phyloP scores from a whole-genome alignment of 2,797 vertebrate species.

The Acanthis flammea region DNA sequence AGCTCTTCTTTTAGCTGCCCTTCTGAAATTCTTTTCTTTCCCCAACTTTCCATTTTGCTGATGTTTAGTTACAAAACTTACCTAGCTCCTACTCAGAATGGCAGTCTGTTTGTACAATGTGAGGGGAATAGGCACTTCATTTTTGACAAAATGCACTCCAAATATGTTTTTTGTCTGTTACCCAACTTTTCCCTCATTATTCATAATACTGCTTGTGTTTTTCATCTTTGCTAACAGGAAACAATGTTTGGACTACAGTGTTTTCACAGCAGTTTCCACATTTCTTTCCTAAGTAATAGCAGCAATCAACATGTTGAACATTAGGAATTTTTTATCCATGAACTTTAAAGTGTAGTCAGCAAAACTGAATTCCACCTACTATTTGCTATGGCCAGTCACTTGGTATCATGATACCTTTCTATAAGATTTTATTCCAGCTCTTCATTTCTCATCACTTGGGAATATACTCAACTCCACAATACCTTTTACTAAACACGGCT shows the following conservation, averaged over 20 bases:
- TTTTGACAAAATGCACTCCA: background rate
- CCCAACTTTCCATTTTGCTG: background rate
- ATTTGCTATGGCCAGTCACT: background rate
- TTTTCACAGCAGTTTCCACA: fast-evolving
- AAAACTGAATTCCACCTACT: background rate
- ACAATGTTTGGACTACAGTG: background rate
- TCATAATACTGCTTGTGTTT: background rate
- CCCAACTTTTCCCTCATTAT: background rate
- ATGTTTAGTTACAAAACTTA: background rate
- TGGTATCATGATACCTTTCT: background rate
- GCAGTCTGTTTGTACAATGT: background rate
- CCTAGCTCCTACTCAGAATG: background rate
- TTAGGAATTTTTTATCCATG: background rate
- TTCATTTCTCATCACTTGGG: background rate
- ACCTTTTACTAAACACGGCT: background rate
- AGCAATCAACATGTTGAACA: background rate
- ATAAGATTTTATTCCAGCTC: background rate
- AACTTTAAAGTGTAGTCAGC: background rate
- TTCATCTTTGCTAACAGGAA: background rate
- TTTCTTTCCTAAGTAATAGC: background rate
- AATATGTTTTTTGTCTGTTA: background rate
- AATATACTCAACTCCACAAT: background rate
- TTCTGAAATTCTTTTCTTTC: background rate
- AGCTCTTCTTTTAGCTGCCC: background rate
- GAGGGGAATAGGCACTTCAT: background rate